These are phyloP conservation scores for Siniperca scherzeri DNA, from an alignment of 2,797 vertebrate genomes.

Conservation along the genomic window DNA sequence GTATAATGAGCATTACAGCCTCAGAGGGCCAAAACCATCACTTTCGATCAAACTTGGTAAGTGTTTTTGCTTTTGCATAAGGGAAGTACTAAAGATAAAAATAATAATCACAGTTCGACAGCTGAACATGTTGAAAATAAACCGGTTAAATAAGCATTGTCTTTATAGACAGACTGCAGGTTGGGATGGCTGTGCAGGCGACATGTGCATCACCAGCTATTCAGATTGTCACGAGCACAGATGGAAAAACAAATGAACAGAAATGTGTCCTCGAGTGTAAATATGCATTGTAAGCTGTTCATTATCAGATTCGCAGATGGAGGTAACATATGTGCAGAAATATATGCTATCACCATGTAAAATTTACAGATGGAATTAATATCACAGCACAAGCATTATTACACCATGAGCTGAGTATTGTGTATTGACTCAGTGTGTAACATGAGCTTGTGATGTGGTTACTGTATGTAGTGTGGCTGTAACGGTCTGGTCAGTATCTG, in stretches of 20 bases:
- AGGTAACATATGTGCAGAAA: constrained; percentile 60
- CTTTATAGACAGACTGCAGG: constrained; percentile 21
- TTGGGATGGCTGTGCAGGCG: constrained; percentile 13
- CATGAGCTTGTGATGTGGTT: constrained; percentile 21
- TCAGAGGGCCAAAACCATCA: not conserved
- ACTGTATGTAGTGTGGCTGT: not conserved
- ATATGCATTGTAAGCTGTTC: constrained; percentile 68
- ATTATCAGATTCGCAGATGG: constrained; percentile 68
- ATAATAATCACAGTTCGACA: not conserved
- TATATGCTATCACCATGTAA: constrained; percentile 39
- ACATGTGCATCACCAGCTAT: constrained; percentile 37
- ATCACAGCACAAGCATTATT: constrained; percentile 34
- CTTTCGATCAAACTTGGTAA: not conserved
- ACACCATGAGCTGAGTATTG: constrained; percentile 13
- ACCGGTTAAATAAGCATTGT: constrained; percentile 25
- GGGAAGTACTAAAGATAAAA: not conserved
- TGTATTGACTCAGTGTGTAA: not conserved
- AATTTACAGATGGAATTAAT: constrained; percentile 56
- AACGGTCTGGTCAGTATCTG: constrained; percentile 2
- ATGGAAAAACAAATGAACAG: constrained; percentile 69
- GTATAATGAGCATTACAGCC: not conserved
- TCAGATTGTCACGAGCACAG: constrained; percentile 57
- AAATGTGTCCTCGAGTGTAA: constrained; percentile 57
- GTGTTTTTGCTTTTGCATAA: not conserved
- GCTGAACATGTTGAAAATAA: constrained; percentile 10